phyloP scores from a whole-genome alignment of 2,888 invertebrate species.

The Nowickia ferox region DNA sequence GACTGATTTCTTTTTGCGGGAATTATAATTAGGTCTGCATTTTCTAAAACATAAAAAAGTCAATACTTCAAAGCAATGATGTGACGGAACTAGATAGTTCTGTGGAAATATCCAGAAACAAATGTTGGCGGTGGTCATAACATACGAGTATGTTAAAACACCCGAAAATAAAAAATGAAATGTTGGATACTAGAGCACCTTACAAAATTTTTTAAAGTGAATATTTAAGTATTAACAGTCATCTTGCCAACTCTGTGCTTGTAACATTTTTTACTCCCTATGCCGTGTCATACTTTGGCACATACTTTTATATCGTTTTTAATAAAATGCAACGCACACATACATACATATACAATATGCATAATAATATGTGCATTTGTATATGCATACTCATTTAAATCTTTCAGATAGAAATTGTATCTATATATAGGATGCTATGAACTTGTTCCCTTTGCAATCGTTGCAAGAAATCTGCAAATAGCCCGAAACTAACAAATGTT shows the following conservation, averaged over 20 bases:
- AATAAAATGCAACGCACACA: slow-evolving; percentile 28
- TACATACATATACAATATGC: neutral
- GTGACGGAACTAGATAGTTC: too few relatives aligned
- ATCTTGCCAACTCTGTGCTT: slow-evolving; percentile 45
- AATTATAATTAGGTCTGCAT: too few relatives aligned
- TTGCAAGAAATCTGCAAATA: slow-evolving; percentile 60
- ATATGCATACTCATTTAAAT: neutral
- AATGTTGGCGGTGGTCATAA: too few relatives aligned
- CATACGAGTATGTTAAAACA: too few relatives aligned
- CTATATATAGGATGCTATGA: slow-evolving; percentile 60
- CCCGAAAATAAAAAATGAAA: too few relatives aligned
- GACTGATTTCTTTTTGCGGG: too few relatives aligned
- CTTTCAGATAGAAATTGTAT: slow-evolving; percentile 19
- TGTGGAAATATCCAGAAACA: too few relatives aligned
- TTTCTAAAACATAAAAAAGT: too few relatives aligned
- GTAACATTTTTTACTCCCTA: slow-evolving; percentile 31
- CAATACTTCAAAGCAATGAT: too few relatives aligned
- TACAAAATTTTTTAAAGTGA: too few relatives aligned
- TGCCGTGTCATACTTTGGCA: slow-evolving; percentile 58
- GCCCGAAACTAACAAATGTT: slow-evolving; percentile 55
- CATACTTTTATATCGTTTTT: slow-evolving; percentile 35
- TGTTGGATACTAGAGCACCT: too few relatives aligned
- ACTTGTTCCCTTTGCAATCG: slow-evolving; percentile 71
- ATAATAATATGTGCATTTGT: too few relatives aligned
- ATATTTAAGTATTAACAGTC: neutral